Evolutionary conservation across 2,797 vertebrate species (phyloP), one percentile per base, ranked within the genome.

Genomic region (Lutjanus argentimaculatus): DNA sequence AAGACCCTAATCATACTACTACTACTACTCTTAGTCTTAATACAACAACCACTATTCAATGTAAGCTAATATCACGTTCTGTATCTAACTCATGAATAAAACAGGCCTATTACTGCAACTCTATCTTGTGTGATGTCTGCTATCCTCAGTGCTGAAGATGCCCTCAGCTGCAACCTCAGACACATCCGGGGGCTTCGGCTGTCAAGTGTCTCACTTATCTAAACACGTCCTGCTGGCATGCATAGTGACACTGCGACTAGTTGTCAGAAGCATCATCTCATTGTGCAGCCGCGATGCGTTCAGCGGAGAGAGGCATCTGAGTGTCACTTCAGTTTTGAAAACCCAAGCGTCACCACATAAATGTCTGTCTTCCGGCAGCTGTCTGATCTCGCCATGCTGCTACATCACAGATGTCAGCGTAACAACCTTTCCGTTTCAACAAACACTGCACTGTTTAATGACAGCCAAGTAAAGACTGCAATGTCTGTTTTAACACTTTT

Each of bases 281-380:
- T 75, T 57, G 82, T 87, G 53, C 77, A 56, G 75, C 86, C 76
- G 85, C 63, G 77, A 84, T 79, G 82, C 45, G 43, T 77, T 91
- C 79, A 69, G 75, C 14, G 68, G 79, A 66, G 82, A 74, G 79
- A 80, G 61, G 64, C 85, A 61, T 87, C 82, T 30, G 79, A 42
- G 74, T 90, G 85, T 89, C 82, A 90, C 91, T 89, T 90, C 80
- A 67, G 68, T 80, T 82, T 74, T 72, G 63, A 82, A 86, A 91
- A 85, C 75, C 79, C 25, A 43, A 83, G 84, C 45, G 63, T 73
- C 84, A 21, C 83, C 40, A 19, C 80, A 45, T 88, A 86, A 89
- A 91, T 65, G 88, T 88, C 85, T 88, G 82, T 87, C 84, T 87
- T 75, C 73, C 49, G 68, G 75, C 80, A 71, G 81, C 87, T 83